These are phyloP conservation scores for Heliangelus exortis DNA, from an alignment of 2,797 vertebrate species.

Conservation along the genomic window DNA sequence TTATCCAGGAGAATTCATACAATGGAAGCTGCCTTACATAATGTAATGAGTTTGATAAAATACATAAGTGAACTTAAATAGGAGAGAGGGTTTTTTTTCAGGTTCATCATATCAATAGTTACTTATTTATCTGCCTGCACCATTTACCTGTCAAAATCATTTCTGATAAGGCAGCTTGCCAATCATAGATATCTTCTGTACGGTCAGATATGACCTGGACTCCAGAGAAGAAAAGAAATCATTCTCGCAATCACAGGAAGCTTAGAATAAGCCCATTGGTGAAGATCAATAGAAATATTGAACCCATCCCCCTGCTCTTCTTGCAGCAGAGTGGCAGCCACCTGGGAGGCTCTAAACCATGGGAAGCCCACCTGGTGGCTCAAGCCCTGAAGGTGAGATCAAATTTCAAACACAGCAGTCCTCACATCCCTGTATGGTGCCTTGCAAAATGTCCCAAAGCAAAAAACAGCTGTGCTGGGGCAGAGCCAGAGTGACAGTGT, in stretches of 20 bases:
- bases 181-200: neutral
- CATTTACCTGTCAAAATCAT: neutral
- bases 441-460: neutral
- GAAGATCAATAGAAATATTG: neutral
- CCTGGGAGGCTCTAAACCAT: neutral
- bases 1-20: neutral
- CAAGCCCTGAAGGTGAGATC: neutral
- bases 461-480: neutral
- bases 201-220: neutral
- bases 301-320: neutral
- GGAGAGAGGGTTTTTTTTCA: neutral
- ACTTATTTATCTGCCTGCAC: neutral
- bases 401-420: neutral
- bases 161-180: neutral
- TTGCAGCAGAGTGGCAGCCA: neutral
- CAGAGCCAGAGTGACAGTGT: neutral
- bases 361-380: fast-evolving
- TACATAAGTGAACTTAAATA: neutral
- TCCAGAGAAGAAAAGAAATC: neutral
- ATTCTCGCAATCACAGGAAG: neutral
- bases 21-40: neutral
- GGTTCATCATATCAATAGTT: neutral
- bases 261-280: neutral
- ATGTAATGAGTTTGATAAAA: neutral
- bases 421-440: neutral